phyloP scores from a whole-genome alignment of 64 coral and sea anemone genomes.

The Dendrophyllia cribrosa region DNA sequence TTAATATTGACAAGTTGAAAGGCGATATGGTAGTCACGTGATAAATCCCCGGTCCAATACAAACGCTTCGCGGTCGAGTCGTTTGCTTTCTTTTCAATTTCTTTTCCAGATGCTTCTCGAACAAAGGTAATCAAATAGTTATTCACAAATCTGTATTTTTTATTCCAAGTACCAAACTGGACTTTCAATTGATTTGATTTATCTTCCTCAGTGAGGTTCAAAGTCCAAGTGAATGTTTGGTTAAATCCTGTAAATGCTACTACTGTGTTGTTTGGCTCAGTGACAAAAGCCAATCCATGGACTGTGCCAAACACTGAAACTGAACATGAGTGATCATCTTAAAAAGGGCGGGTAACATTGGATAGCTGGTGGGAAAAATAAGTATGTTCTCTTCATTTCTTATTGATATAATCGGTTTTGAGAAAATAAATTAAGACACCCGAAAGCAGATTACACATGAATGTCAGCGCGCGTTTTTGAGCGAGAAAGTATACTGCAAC shows the following conservation, averaged over 20 bases:
- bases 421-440: too few relatives aligned
- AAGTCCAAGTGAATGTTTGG: constrained; percentile 6
- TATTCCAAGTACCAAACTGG: constrained; percentile 1
- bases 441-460: too few relatives aligned
- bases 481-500: too few relatives aligned
- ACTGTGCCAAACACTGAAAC: neutral
- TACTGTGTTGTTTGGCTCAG: neutral
- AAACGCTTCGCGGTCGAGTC: neutral
- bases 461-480: too few relatives aligned
- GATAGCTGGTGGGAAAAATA: too few relatives aligned
- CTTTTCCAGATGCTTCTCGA: neutral
- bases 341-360: too few relatives aligned
- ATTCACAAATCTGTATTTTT: neutral
- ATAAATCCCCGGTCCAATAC: neutral
- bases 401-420: too few relatives aligned
- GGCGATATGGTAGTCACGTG: neutral
- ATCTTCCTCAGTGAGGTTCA: neutral
- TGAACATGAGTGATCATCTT: too few relatives aligned
- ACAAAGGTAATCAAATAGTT: neutral
- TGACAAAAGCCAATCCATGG: neutral
- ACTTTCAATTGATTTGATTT: constrained; percentile 3
- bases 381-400: too few relatives aligned
- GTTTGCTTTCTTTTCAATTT: neutral
- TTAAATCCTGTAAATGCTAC: neutral
- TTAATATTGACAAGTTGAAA: neutral